Evolutionary conservation across 2,888 invertebrate genomes (phyloP).

Genomic region (Catocala fraxini): DNA sequence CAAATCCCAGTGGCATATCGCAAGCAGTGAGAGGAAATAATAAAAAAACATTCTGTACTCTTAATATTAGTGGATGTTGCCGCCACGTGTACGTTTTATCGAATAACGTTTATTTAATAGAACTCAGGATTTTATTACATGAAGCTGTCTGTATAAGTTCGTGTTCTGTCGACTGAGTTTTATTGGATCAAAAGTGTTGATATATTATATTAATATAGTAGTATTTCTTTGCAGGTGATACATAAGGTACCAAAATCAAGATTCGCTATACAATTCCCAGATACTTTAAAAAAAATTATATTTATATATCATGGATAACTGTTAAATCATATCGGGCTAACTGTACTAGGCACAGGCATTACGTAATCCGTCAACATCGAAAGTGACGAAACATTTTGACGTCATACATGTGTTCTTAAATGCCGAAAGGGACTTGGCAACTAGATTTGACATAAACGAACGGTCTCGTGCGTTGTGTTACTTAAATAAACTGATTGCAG

Average conservation of each 20-base stretch:
- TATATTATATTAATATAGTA: background rate
- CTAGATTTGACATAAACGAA: too few species aligned
- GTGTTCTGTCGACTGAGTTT: conserved; percentile 1
- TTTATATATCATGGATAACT: too few species aligned
- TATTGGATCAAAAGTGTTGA: conserved; percentile 7
- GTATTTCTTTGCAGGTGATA: background rate
- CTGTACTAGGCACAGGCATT: background rate
- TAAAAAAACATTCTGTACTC: conserved; percentile 50
- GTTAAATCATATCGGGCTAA: too few species aligned
- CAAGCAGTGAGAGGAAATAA: conserved; percentile 60
- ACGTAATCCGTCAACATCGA: too few species aligned
- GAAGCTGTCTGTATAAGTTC: conserved; percentile 1
- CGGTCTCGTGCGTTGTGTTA: too few species aligned
- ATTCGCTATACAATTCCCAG: too few species aligned
- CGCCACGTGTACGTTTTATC: conserved; percentile 6
- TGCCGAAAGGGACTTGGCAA: too few species aligned
- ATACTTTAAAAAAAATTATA: too few species aligned
- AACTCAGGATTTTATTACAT: conserved; percentile 10
- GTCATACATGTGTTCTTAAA: too few species aligned
- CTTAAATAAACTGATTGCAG: background rate
- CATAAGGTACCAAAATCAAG: too few species aligned
- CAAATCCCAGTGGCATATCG: conserved; percentile 60
- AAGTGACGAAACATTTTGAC: too few species aligned
- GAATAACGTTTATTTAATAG: conserved; percentile 21
- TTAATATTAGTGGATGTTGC: conserved; percentile 18